phyloP scores from a whole-genome alignment of 1,140 invertebrate species.

The Wiebesia pumilae region DNA sequence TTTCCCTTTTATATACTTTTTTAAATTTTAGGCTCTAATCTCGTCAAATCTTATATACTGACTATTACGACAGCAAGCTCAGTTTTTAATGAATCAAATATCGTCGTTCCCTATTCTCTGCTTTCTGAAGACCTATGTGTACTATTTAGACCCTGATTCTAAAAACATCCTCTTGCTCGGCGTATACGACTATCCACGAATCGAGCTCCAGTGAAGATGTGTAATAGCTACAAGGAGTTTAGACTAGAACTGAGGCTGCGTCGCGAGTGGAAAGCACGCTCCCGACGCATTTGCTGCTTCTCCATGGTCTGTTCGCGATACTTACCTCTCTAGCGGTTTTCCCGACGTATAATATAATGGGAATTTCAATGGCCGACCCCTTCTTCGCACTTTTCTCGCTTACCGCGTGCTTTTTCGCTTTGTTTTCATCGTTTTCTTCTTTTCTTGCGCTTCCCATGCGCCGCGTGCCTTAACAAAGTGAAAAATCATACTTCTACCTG shows the following conservation, averaged over 20 bases:
- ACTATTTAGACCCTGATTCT: no score
- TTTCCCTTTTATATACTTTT: neutral
- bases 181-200: neutral
- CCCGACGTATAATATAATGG: constrained; percentile 70
- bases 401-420: constrained; percentile 28
- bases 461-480: neutral
- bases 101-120: neutral
- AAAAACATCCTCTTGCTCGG: neutral
- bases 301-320: constrained; percentile 56
- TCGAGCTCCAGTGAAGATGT: neutral
- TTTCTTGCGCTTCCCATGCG: constrained; percentile 17
- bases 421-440: neutral
- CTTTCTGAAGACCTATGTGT: neutral
- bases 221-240: constrained; percentile 47
- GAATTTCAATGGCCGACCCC: constrained; percentile 63
- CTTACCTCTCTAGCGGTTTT: constrained; percentile 20
- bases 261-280: constrained; percentile 65
- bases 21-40: neutral
- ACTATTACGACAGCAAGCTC: no score
- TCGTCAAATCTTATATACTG: no score
- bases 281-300: constrained; percentile 69
- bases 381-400: constrained; percentile 67
- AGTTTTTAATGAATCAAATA: no score
- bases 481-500: constrained; percentile 53
- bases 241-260: constrained; percentile 70